Percentiles rank a stretch among this genome's conserved stretches.
These are phyloP conservation scores for Holothuria leucospilota DNA, from an alignment of 53 echinoderm and acorn worm species.

Conservation along the genomic window DNA sequence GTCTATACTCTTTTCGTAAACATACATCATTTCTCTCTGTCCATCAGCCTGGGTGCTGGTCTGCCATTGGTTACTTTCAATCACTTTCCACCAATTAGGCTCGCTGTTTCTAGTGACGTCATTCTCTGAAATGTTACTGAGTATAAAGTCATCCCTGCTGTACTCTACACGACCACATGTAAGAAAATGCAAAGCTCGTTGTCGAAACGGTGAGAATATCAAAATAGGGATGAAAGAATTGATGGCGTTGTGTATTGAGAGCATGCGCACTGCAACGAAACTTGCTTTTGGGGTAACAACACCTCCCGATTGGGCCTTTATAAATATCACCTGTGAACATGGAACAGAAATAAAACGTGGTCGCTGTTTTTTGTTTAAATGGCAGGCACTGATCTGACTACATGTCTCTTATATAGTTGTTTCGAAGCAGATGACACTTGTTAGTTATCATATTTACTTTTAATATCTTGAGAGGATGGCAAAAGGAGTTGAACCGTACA, in stretches of 20 bases:
- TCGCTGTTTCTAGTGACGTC: conserved; percentile 2
- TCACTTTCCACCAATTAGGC: conserved; percentile 18
- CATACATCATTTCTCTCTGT: background rate
- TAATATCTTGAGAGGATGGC: too few relatives aligned
- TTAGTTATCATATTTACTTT: too few relatives aligned
- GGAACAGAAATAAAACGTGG: background rate
- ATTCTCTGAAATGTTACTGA: background rate
- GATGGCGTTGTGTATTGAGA: conserved; percentile 51
- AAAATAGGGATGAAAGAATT: conserved; percentile 37
- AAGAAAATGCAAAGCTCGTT: background rate
- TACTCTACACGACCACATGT: conserved; percentile 37
- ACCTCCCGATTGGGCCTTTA: conserved; percentile 31
- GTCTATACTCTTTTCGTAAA: background rate
- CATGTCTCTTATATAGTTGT: too few relatives aligned
- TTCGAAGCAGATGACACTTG: too few relatives aligned
- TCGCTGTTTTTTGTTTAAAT: too few relatives aligned
- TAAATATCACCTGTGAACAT: conserved; percentile 32
- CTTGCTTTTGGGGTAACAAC: conserved; percentile 23
- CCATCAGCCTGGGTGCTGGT: background rate
- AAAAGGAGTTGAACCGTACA: too few relatives aligned
- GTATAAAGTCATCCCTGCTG: conserved; percentile 24
- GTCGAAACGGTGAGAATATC: conserved; percentile 49
- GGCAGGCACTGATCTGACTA: too few relatives aligned
- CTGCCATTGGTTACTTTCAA: conserved; percentile 25
- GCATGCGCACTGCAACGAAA: conserved; percentile 48